Conservation (phyloP, 1,140 invertebrate genomes). For the Tyrophagus putrescentiae region DNA sequence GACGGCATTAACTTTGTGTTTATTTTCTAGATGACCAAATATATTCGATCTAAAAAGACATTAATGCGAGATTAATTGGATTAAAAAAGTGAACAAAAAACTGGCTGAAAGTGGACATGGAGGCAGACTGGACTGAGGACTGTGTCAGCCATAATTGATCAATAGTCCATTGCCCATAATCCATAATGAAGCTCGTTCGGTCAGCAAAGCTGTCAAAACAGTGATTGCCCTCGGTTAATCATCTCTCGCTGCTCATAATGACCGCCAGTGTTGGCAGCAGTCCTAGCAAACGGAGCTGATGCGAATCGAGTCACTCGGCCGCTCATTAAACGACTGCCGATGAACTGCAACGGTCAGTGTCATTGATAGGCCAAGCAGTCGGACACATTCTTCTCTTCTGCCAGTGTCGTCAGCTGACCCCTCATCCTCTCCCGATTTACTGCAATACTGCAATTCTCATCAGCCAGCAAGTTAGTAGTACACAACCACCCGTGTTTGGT, state of each 20-base stretch:
- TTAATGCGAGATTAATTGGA: slow-evolving; percentile 15
- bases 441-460: too few species aligned
- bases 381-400: not conserved
- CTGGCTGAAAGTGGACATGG: not conserved
- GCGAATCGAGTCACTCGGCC: too few species aligned
- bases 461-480: too few species aligned
- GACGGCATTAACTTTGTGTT: not conserved
- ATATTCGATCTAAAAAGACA: slow-evolving; percentile 4
- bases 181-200: slow-evolving; percentile 4
- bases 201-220: not conserved
- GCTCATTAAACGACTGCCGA: too few species aligned
- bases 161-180: slow-evolving; percentile 1
- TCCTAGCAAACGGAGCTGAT: too few species aligned
- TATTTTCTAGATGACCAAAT: slow-evolving; percentile 5
- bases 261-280: not conserved
- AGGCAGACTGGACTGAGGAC: not conserved
- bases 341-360: not conserved
- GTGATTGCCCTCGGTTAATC: slow-evolving; percentile 13
- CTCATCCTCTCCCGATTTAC: too few species aligned
- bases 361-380: not conserved
- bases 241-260: too few species aligned
- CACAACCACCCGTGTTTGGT: too few species aligned
- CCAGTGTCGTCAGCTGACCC: too few species aligned
- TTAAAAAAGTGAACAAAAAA: not conserved
- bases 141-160: slow-evolving; percentile 9